Evolutionary conservation across 2,113 vertebrate genomes (phyloP).

Genomic region (Ceyx melanurus): DNA sequence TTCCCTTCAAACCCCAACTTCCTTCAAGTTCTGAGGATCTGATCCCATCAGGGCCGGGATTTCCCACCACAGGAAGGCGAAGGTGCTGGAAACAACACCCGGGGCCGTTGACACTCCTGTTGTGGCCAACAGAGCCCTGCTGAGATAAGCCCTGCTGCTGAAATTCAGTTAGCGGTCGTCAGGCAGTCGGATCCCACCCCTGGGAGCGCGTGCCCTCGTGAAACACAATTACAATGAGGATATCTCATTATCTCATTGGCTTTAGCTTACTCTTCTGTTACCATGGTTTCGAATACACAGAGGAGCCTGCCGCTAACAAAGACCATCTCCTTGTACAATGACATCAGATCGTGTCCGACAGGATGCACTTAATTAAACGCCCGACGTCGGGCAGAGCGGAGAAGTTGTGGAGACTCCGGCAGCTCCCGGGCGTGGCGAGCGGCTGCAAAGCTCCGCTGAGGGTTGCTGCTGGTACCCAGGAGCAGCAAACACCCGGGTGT

Average conservation of each 20-base stretch:
- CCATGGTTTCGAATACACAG: slow-evolving; percentile 90
- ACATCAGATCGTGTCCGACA: slow-evolving; percentile 86
- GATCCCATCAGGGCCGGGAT: slow-evolving; percentile 48
- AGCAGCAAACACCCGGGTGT: background rate
- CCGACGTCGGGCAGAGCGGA: slow-evolving; percentile 73
- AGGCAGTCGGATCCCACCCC: slow-evolving; percentile 81
- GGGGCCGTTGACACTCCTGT: slow-evolving; percentile 70
- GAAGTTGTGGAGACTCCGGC: slow-evolving; percentile 75
- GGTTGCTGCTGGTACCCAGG: background rate
- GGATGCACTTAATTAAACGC: slow-evolving; percentile 83
- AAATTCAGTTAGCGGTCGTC: slow-evolving; percentile 82
- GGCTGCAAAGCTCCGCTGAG: background rate
- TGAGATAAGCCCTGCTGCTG: slow-evolving; percentile 76
- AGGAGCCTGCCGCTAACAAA: slow-evolving; percentile 86
- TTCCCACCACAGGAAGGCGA: slow-evolving; percentile 30
- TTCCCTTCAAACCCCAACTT: slow-evolving; percentile 76
- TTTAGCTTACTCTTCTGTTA: slow-evolving; percentile 88
- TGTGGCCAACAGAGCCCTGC: slow-evolving; percentile 60
- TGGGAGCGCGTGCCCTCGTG: slow-evolving; percentile 83
- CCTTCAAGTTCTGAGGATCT: slow-evolving; percentile 79
- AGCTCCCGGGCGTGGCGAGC: background rate
- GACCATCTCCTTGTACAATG: slow-evolving; percentile 87
- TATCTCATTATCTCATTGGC: slow-evolving; percentile 90
- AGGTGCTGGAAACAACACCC: slow-evolving; percentile 47
- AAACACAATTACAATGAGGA: slow-evolving; percentile 88